A percentile compares a stretch with the other conserved stretches of the same genome.
phyloP scores from a whole-genome alignment of 2,113 vertebrate species.

The Thinocorus orbignyianus region DNA sequence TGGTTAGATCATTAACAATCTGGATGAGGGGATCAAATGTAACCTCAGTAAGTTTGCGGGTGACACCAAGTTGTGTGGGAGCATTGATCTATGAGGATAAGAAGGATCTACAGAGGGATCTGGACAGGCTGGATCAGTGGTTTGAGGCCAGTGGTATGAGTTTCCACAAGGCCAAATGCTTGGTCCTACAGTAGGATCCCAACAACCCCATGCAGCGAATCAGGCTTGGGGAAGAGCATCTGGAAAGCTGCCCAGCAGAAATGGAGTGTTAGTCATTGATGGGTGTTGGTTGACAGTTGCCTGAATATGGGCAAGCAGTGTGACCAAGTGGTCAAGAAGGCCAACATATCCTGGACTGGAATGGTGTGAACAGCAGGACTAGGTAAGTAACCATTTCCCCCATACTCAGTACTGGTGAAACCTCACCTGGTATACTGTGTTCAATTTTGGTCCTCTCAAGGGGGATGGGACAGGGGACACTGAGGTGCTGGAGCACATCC shows the following conservation, averaged over 20 bases:
- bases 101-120: background rate
- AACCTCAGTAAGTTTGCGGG: background rate
- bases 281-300: rapidly evolving
- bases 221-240: background rate
- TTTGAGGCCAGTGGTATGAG: rapidly evolving
- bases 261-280: background rate
- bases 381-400: rapidly evolving
- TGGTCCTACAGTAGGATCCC: background rate
- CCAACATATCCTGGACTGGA: background rate
- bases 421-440: rapidly evolving
- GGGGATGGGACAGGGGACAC: background rate
- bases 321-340: background rate
- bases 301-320: background rate
- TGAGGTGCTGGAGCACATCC: rapidly evolving
- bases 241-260: background rate
- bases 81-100: background rate
- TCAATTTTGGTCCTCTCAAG: background rate
- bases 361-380: background rate
- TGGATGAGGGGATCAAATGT: rapidly evolving
- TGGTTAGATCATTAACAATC: background rate
- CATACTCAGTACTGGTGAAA: background rate
- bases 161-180: background rate
- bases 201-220: rapidly evolving
- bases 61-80: rapidly evolving
- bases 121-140: background rate